Conservation (phyloP, 1,140 invertebrate genomes). For the Zaprionus ghesquierei region DNA sequence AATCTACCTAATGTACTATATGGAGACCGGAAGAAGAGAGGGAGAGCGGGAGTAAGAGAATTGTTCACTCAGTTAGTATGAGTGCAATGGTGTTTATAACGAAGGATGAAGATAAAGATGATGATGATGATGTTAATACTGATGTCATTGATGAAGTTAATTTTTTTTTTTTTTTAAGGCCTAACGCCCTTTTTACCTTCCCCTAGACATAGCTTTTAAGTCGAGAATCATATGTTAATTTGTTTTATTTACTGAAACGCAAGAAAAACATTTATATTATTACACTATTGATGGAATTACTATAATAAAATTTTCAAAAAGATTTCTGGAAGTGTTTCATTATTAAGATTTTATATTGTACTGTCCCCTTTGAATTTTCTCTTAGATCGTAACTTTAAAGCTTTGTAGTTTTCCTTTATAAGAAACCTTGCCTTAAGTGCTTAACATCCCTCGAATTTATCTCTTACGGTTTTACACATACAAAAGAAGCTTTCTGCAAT, state of each 20-base stretch:
- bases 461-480: too few species aligned
- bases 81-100: slow-evolving; percentile 11
- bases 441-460: too few species aligned
- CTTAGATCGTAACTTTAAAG: too few species aligned
- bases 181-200: neutral
- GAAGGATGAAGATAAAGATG: slow-evolving; percentile 1
- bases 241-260: slow-evolving; percentile 67
- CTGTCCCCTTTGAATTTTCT: too few species aligned
- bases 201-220: slow-evolving; percentile 47
- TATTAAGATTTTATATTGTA: too few species aligned
- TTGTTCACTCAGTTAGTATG: slow-evolving; percentile 38
- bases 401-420: too few species aligned
- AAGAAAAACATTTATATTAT: slow-evolving; percentile 29
- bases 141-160: slow-evolving; percentile 12
- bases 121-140: neutral
- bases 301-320: slow-evolving; percentile 57
- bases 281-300: slow-evolving; percentile 62
- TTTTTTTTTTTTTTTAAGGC: slow-evolving; percentile 12
- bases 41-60: neutral
- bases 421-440: too few species aligned
- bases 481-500: too few species aligned
- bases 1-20: slow-evolving; percentile 27
- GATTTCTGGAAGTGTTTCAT: slow-evolving; percentile 3
- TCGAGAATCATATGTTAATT: slow-evolving; percentile 50
- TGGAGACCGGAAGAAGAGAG: slow-evolving; percentile 5